phyloP scores from a whole-genome alignment of 2,888 invertebrate genomes.

The Acleris laterana region DNA sequence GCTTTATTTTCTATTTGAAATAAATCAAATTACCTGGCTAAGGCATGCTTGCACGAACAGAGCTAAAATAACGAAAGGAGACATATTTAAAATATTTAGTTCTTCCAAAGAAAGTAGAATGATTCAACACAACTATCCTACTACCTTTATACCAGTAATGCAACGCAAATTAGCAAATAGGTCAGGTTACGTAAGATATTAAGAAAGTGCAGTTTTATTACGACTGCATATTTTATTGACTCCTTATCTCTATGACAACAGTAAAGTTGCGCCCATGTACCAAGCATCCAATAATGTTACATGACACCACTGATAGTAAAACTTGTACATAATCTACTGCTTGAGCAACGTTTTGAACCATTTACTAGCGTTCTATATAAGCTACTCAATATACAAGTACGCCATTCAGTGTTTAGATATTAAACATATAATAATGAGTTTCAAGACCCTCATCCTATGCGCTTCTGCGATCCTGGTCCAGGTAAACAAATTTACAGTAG shows the following conservation, averaged over 20 bases:
- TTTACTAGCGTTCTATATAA: constrained; percentile 11
- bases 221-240: neutral
- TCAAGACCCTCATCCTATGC: constrained; percentile 31
- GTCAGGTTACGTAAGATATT: neutral
- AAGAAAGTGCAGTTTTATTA: neutral
- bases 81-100: constrained; percentile 13
- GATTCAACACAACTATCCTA: neutral
- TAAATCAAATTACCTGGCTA: constrained; percentile 28
- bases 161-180: neutral
- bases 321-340: neutral
- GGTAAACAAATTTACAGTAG: neutral
- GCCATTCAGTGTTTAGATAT: neutral
- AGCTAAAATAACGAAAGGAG: constrained; percentile 11
- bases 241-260: neutral
- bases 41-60: constrained; percentile 21
- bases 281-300: neutral
- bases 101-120: constrained; percentile 15
- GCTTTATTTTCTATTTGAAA: too few relatives aligned
- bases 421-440: constrained; percentile 16
- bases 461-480: constrained; percentile 20
- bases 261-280: neutral
- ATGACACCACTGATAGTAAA: too few relatives aligned
- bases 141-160: constrained; percentile 5
- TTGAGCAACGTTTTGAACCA: neutral
- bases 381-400: neutral